Evolutionary conservation across 92 coral and sea anemone genomes (phyloP).

Genomic region (Scolanthus callimorphus): DNA sequence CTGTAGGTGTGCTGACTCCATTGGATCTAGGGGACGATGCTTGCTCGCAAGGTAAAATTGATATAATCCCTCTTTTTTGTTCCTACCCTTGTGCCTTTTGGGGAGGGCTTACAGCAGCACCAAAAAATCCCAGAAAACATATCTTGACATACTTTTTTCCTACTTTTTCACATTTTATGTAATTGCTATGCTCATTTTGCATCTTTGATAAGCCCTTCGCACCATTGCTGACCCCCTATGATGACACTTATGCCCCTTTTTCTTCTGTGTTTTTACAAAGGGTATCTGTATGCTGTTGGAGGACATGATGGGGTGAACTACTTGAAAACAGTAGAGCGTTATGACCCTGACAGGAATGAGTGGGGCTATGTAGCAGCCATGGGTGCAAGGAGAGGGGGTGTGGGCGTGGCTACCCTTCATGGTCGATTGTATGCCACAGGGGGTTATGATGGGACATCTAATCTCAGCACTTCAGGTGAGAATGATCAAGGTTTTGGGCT

Average conservation of each 20-base stretch:
- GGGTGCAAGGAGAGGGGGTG: constrained; percentile 89
- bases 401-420: constrained; percentile 75
- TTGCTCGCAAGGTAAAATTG: no score
- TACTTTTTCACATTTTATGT: no score
- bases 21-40: constrained; percentile 26
- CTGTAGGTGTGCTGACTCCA: constrained; percentile 57
- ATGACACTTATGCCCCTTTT: no score
- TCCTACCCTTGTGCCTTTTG: no score
- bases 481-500: no score
- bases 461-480: constrained; percentile 76
- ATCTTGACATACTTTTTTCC: no score
- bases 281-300: constrained; percentile 74
- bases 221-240: no score
- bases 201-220: no score
- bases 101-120: no score
- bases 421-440: constrained; percentile 82
- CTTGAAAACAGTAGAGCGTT: constrained; percentile 70
- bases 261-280: constrained; percentile 12
- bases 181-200: no score
- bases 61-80: no score
- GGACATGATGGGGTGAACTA: constrained; percentile 87
- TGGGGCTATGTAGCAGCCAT: constrained; percentile 76
- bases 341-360: constrained; percentile 62
- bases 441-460: constrained; percentile 78
- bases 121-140: no score